Base-by-base conservation (phyloP, 2,113 vertebrate genomes). In the Pelvicachromis taeniatus region DNA sequence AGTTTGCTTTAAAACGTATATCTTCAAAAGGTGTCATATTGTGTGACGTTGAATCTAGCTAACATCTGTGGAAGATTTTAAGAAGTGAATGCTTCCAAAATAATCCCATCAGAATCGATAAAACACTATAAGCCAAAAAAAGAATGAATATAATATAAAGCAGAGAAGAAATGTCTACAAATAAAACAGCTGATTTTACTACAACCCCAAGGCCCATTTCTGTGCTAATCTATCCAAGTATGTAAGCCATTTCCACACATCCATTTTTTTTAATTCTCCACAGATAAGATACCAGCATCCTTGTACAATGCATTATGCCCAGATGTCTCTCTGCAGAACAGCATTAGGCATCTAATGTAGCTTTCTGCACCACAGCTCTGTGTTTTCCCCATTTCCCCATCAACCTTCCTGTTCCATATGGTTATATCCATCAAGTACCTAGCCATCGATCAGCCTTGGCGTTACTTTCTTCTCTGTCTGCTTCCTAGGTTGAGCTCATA, bases 381-480 rank as follows among this genome's bases (percentile, higher is more conserved):
- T 54, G 23, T 58, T 77, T 77, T 42, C 89, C 82, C 86, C 80
- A 68, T 82, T 61, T 80, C 61, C 82, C 70, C 80, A 78, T 89
- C 84, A 88, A 84, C 88, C 85, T 82, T 82, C 82, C 81, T 87
- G 77, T 84, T 91, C 90, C 91, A 93, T 87, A 90, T 91, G 92
- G 88, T 91, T 83, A 23, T 85, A 94, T 92, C 91, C 91, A 93
- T 93, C 92, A 92, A 87, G 50, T 45, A 85, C 89, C 86, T 78
- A 23, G 86, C 84, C 90, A 94, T 93, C 88, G 77, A 95, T 95
- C 94, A 94, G 89, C 83, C 75, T 84, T 17, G 79, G 50, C 82
- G 77, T 89, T 92, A 86, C 92, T 89, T 93, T 92, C 85, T 89
- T 91, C 87, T 91, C 85, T 88, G 93, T 93, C 91, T 91, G 87